Evolutionary conservation across 2,888 invertebrate genomes (phyloP), one percentile per base, ranked within the genome.

Genomic region (Drosophila greeni): DNA sequence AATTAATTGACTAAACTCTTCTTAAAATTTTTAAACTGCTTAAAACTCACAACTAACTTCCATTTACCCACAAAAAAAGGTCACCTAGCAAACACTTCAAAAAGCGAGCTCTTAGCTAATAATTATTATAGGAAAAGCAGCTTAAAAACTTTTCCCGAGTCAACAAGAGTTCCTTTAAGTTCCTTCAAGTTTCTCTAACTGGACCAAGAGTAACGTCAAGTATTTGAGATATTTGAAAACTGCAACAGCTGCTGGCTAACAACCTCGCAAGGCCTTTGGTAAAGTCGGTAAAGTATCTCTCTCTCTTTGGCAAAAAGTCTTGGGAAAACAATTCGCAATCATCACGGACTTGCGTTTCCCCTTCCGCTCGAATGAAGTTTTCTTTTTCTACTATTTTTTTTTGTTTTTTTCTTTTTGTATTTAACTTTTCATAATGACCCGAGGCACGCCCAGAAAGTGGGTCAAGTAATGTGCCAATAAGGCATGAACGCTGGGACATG

Each of bases 381-480:
- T 52, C 26, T n/a, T 14, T 9, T 26, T 45, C 12, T 5, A 24
- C 42, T 9, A n/a, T 58, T 24, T 62, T 51, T 20, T 20, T 18
- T 23, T 11, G 5, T 29, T 45, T 42, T 12, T 24, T 53, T 26
- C 9, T 12, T 7, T 33, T 40, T 45, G 16, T 33, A 36, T 37
- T 60, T 53, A 9, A 29, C 54, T 61, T 66, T 45, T 53, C 29
- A 64, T 79, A 78, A 78, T 77, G 77, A 78, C 66, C 48, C 57
- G 40, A 16, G 58, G 62, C 60, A 48, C 47, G 39, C 54, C 51
- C 60, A 48, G 56, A 61, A 82, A 82, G 62, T 81, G 69, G 80
- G 80, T 81, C 80, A 81, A 81, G 82, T 70, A 68, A 61, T 72
- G 55, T 57, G 74, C 62, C 76, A 79, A 82, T 77, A 82, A 76